Percentiles rank a stretch among this genome's conserved stretches.
phyloP scores from a whole-genome alignment of 2,888 invertebrate species.

The Lithophane leautieri region DNA sequence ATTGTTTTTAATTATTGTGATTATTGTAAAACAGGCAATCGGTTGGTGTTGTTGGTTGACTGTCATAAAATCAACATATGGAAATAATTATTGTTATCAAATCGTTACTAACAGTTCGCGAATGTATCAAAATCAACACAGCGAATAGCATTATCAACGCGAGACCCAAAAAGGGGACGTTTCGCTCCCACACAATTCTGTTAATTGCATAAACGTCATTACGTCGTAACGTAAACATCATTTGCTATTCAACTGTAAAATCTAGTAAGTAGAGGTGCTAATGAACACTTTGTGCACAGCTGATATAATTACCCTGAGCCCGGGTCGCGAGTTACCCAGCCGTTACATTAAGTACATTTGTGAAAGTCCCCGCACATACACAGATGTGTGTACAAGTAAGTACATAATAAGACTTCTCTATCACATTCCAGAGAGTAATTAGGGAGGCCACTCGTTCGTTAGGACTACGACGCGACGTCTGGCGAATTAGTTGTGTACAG shows the following conservation, averaged over 20 bases:
- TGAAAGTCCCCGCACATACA: conserved; percentile 53
- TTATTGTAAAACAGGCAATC: conserved; percentile 7
- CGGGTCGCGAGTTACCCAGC: conserved; percentile 52
- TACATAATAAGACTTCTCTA: conserved; percentile 55
- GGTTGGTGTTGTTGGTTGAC: background rate
- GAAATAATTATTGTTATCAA: background rate
- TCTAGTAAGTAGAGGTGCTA: conserved; percentile 56
- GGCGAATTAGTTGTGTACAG: conserved; percentile 38
- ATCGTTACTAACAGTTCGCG: background rate
- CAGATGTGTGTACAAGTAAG: conserved; percentile 37
- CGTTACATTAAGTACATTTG: conserved; percentile 62
- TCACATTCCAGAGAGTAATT: conserved; percentile 63
- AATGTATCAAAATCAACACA: conserved; percentile 10
- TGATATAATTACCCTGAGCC: conserved; percentile 60
- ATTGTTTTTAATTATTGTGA: background rate
- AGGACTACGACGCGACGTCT: conserved; percentile 29
- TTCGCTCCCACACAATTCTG: conserved; percentile 18
- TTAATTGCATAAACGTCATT: conserved; percentile 44
- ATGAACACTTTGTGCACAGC: conserved; percentile 65
- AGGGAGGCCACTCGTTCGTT: conserved; percentile 44
- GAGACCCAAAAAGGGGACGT: conserved; percentile 1
- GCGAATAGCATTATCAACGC: background rate
- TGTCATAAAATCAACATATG: background rate
- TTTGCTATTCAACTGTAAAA: conserved; percentile 64
- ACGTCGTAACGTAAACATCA: conserved; percentile 51